Conservation (phyloP, 1,140 invertebrate genomes). For the Heliconius eleuchia region DNA sequence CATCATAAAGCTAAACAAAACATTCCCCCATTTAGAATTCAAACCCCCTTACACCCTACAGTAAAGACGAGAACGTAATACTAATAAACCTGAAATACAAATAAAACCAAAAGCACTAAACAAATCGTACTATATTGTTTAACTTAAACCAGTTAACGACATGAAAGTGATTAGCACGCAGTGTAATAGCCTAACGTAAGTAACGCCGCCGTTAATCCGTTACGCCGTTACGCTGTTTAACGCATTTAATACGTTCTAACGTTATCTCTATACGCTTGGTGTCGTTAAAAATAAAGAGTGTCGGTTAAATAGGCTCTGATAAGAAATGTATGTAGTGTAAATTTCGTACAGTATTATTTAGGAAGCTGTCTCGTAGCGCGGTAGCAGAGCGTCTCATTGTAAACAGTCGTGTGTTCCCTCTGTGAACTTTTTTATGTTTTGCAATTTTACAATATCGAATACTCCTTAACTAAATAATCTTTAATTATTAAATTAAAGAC, state of each 20-base stretch:
- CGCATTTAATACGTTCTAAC: constrained; percentile 20
- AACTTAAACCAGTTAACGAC: constrained; percentile 18
- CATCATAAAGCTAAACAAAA: too few species aligned
- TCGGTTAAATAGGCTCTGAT: background rate
- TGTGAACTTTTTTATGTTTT: too few species aligned
- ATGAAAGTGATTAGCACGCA: constrained; percentile 26
- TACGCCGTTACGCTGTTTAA: constrained; percentile 18
- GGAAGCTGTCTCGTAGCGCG: too few species aligned
- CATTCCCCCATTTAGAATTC: background rate
- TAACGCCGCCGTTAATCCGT: constrained; percentile 28
- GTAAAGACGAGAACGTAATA: background rate
- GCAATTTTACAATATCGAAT: too few species aligned
- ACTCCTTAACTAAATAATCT: too few species aligned
- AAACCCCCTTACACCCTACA: background rate
- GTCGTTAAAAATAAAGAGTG: constrained; percentile 27
- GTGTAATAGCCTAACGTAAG: constrained; percentile 23
- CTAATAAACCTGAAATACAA: background rate
- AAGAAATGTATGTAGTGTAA: constrained; percentile 9
- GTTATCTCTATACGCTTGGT: constrained; percentile 25
- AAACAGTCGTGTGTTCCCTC: too few species aligned
- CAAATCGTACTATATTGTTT: background rate
- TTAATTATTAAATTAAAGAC: too few species aligned
- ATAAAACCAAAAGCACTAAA: constrained; percentile 1
- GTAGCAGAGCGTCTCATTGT: too few species aligned
- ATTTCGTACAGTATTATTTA: constrained; percentile 8